Conservation (phyloP, 2,113 vertebrate species). For the Malurus cyaneus region DNA sequence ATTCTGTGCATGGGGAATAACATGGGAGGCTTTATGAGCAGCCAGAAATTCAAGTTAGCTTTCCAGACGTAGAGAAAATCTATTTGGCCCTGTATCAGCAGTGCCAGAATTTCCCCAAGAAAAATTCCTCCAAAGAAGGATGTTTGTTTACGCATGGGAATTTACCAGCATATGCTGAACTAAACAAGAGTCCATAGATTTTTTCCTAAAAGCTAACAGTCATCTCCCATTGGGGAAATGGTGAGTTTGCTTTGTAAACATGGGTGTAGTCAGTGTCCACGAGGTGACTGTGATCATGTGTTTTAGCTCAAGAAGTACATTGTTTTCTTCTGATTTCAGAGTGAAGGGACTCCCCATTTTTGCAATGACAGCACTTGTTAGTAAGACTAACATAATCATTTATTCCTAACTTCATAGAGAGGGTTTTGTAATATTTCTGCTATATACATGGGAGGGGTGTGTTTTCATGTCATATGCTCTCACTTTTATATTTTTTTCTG, state of each 20-base stretch:
- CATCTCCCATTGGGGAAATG: background rate
- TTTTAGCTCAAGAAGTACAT: background rate
- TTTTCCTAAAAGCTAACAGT: background rate
- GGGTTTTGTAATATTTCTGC: background rate
- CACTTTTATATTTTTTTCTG: background rate
- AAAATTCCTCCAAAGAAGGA: background rate
- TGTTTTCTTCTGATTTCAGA: conserved; percentile 19
- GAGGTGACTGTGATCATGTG: background rate
- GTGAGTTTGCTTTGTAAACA: background rate
- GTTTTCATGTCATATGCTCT: background rate
- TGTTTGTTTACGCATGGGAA: background rate
- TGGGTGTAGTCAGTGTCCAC: background rate
- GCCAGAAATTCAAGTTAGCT: conserved; percentile 20
- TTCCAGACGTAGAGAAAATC: background rate
- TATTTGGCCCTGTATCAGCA: background rate
- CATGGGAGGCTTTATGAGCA: background rate
- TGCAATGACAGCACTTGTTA: background rate
- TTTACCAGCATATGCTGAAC: background rate
- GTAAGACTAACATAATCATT: background rate
- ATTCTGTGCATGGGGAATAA: background rate
- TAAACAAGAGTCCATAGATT: background rate
- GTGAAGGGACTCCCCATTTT: background rate
- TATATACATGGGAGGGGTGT: background rate
- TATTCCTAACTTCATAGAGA: background rate
- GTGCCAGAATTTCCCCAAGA: conserved; percentile 19